These are phyloP conservation scores for Crypturellus undulatus DNA, from an alignment of 2,113 vertebrate genomes.

Conservation along the genomic window DNA sequence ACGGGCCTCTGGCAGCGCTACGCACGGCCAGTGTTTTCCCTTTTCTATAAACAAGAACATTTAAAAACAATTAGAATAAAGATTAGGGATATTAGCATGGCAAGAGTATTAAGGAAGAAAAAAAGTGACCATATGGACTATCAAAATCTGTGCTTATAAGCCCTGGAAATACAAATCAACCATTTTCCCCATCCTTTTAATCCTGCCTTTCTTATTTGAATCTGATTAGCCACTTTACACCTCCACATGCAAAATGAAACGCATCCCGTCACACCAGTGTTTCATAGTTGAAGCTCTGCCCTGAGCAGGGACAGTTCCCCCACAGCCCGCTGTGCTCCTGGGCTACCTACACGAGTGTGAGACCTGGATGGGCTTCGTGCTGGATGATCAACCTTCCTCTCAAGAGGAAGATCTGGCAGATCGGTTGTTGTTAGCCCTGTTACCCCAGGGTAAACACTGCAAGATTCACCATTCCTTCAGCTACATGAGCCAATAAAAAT, in stretches of 20 bases:
- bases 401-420: background rate
- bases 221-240: background rate
- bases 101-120: background rate
- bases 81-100: slow-evolving; percentile 24
- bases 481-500: background rate
- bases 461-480: background rate
- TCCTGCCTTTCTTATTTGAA: slow-evolving; percentile 24
- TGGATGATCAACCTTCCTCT: background rate
- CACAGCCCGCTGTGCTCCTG: background rate
- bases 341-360: background rate
- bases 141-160: slow-evolving; percentile 29
- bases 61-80: slow-evolving; percentile 68
- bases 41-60: slow-evolving; percentile 59
- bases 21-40: background rate
- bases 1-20: background rate
- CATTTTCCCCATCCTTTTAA: slow-evolving; percentile 28
- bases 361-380: background rate
- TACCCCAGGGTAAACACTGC: background rate
- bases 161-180: slow-evolving; percentile 57
- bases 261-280: background rate
- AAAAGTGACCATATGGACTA: slow-evolving; percentile 40
- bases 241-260: background rate
- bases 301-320: background rate
- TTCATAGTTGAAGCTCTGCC: background rate
- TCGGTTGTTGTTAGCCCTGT: background rate